Evolutionary conservation across 2,888 invertebrate genomes (phyloP), one percentile per base, ranked within the genome.

Genomic region (Baronia brevicornis): DNA sequence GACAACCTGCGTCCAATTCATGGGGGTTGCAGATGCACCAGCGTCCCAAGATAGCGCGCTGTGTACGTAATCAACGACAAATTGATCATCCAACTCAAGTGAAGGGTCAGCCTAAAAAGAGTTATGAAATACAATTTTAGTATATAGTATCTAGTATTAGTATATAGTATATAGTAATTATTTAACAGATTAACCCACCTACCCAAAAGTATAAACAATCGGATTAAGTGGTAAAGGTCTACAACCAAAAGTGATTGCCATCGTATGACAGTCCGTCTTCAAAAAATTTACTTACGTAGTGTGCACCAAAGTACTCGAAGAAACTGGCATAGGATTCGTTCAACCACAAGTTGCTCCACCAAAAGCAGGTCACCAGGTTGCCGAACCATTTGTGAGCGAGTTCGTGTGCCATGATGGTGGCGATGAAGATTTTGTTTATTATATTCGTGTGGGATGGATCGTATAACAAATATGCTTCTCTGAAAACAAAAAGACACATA

Each of bases 371-470:
- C n/a, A 93, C 89, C 27, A 90, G 71, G 61, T 93, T 90, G 3
- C 93, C 93, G 55, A 93, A 93, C 93, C 93, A 94, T 65, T 91
- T 91, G 67, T 95, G 95, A 0, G 91, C 90, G 23, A 93, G 65
- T 60, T 95, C 95, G 60, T 95, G 95, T 0, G 91, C 89, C 38
- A 90, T 78, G 3, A 87, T 86, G 0, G 87, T 75, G 1, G 86
- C 86, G 3, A 89, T 85, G 32, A 71, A 65, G 44, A 89, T 85
- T 46, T 87, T 80, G 34, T 69, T 74, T 15, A 27, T 40, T 2
- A 78, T 28, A 24, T 84, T 84, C 0, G 86, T 84, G 39, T 86
- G 61, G 0, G 43, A 28, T 3, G 56, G 49, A 23, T 87, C 84
- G 42, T 79, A 85, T 3, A 88, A 43, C 1, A 85, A 56, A 29